Evolutionary conservation across 2,888 invertebrate genomes (phyloP), one percentile per base, ranked within the genome.

Genomic region (Synanthedon andrenaeformis): DNA sequence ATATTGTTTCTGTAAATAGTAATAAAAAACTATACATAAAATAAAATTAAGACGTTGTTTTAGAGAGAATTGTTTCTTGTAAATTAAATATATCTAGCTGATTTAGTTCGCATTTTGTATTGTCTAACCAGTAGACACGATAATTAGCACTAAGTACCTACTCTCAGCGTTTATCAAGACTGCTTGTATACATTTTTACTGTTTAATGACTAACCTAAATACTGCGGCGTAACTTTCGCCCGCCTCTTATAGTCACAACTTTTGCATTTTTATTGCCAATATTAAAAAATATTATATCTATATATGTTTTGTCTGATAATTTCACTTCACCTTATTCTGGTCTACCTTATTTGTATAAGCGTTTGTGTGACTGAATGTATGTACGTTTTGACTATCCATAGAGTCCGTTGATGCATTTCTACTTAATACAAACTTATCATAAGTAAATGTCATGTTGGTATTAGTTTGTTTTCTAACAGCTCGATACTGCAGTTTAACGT

Each of bases 51-150:
- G 71, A 72, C 64, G 79, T 85, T 85, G 83, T 84, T 84, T 82
- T 79, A 80, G 74, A 81, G 75, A 79, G 74, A 82, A 74, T 80
- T 79, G 79, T 85, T 86, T 83, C 82, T 82, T 84, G 82, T 84
- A 82, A 78, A 82, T 82, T 76, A 76, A 82, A 82, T 81, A 82
- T 83, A 35, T 10, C 82, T 79, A 79, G 76, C 82, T 85, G 84
- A 84, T 86, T 83, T 84, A 84, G 83, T 85, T 87, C 83, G 87
- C 87, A 87, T 87, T 87, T 87, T 85, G 76, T 85, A 86, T 76
- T 59, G 71, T 74, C 69, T 85, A 79, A 77, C 74, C 72, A 67
- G 73, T 79, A 72, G 69, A 66, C 71, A 62, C 62, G 62, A 66
- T 70, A 82, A 80, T 70, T 86, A 85, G 81, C 77, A 79, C 79